phyloP scores from a whole-genome alignment of 1,140 invertebrate genomes.

The Drosophila suzukii region DNA sequence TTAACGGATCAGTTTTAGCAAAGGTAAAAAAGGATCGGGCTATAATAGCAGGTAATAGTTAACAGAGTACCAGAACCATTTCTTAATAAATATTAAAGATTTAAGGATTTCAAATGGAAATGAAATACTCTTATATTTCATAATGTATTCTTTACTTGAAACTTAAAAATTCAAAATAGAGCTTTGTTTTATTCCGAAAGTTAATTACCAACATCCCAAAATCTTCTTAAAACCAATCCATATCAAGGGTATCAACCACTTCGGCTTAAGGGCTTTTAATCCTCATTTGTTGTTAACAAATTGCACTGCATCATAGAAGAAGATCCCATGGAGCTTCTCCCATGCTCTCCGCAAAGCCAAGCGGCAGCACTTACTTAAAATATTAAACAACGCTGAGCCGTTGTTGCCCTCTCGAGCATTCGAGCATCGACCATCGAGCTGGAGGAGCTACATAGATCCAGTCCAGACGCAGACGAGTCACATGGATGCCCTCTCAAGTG shows the following conservation, averaged over 20 bases:
- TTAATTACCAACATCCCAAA: not conserved
- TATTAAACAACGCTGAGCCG: slow-evolving; percentile 76
- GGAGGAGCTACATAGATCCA: slow-evolving; percentile 19
- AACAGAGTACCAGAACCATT: too few species aligned
- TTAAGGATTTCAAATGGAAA: too few species aligned
- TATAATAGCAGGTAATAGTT: too few species aligned
- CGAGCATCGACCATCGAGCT: slow-evolving; percentile 6
- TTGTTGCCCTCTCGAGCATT: slow-evolving; percentile 66
- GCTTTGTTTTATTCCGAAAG: not conserved
- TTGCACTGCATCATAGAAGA: slow-evolving; percentile 21
- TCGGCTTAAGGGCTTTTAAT: not conserved
- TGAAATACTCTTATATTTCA: too few species aligned
- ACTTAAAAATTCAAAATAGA: too few species aligned
- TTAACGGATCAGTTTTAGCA: too few species aligned
- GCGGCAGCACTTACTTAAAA: slow-evolving; percentile 79
- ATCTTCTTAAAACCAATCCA: not conserved
- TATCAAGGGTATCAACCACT: not conserved
- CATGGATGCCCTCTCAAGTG: slow-evolving; percentile 69
- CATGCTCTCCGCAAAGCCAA: slow-evolving; percentile 41
- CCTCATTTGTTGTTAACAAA: slow-evolving; percentile 24
- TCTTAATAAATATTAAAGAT: too few species aligned
- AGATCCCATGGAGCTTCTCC: slow-evolving; percentile 11
- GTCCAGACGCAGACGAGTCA: slow-evolving; percentile 56
- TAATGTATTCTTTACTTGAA: too few species aligned
- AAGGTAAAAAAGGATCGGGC: too few species aligned